Evolutionary conservation across 2,113 vertebrate genomes (phyloP).

Genomic region (Eulemur rufifrons): DNA sequence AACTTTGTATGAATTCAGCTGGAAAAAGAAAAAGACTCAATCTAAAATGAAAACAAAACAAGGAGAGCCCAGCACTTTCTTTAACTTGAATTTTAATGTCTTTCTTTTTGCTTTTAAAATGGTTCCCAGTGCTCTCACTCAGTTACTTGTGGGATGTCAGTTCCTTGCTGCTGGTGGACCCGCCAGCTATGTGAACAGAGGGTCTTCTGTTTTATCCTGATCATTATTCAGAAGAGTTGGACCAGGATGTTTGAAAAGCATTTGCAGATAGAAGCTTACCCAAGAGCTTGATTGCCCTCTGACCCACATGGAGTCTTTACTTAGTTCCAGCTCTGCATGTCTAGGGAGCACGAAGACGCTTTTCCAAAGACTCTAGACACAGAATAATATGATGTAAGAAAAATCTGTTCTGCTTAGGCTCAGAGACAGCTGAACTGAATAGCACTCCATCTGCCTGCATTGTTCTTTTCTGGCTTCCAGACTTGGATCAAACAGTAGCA

Average conservation of each 20-base stretch:
- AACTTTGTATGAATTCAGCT: slow-evolving; percentile 8
- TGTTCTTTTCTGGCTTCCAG: slow-evolving; percentile 63
- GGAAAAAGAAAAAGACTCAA: neutral
- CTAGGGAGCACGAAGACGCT: slow-evolving; percentile 65
- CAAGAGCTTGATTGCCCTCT: slow-evolving; percentile 77
- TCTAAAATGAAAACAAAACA: slow-evolving; percentile 37
- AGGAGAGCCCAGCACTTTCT: neutral
- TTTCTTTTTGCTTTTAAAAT: slow-evolving; percentile 63
- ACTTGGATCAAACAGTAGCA: slow-evolving; percentile 43
- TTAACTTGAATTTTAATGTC: neutral
- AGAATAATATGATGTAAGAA: slow-evolving; percentile 58
- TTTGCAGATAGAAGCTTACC: slow-evolving; percentile 75
- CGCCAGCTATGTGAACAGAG: slow-evolving; percentile 78
- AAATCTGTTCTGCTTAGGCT: slow-evolving; percentile 46
- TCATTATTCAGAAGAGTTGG: slow-evolving; percentile 83
- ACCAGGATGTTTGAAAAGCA: slow-evolving; percentile 64
- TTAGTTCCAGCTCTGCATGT: slow-evolving; percentile 73
- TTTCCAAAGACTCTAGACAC: slow-evolving; percentile 79
- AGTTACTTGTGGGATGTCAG: slow-evolving; percentile 38
- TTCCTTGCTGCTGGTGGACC: slow-evolving; percentile 57
- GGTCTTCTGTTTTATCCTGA: slow-evolving; percentile 81
- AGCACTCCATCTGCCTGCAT: slow-evolving; percentile 23
- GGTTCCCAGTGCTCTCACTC: slow-evolving; percentile 40
- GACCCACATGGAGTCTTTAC: slow-evolving; percentile 76
- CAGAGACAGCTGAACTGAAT: neutral